Evolutionary conservation across 2,113 vertebrate genomes (phyloP), one percentile per base, ranked within the genome.

Genomic region (Elanoides forficatus): DNA sequence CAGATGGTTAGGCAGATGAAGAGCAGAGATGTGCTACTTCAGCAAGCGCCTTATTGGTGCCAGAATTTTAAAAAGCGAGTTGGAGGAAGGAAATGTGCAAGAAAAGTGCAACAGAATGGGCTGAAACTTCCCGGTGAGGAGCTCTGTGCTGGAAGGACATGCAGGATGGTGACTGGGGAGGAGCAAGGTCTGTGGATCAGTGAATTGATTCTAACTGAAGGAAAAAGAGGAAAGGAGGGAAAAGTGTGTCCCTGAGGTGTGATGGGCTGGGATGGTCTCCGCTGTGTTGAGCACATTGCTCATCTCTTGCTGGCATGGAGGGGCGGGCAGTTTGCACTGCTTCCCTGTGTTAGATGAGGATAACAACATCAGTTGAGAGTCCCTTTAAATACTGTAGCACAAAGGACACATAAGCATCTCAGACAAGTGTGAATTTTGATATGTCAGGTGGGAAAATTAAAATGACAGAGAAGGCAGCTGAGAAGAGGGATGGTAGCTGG

Each of bases 1-100:
- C 94, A 97, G 94, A 92, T 88, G 92, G 94, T n/a, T 50, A 73
- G 80, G 91, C 92, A 96, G 96, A 92, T 76, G 95, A 97, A 72
- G 60, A 96, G 48, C 83, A 85, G 86, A 82, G 81, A 96, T 71
- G 65, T 81, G 92, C 72, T 90, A 81, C 86, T 95, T 92, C 92
- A 95, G 88, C 36, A 63, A 79, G 82, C 0, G 1, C 60, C 76
- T 79, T 55, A 32, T 7, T 67, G 38, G 43, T 95, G 86, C 92
- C 88, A 96, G 34, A 89, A 78, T 50, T 50, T 91, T 13, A 22
- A 74, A 83, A 93, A 78, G 25, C 1, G 0, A 62, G 36, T 22
- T 93, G 76, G 70, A 56, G 40, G 58, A 94, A 71, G 53, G 60
- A 84, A 76, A 88, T 52, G 78, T 85, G 60, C 30, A 55, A 50